Base-by-base conservation (phyloP, 1,140 invertebrate genomes). In the Cyphomyrmex costatus region DNA sequence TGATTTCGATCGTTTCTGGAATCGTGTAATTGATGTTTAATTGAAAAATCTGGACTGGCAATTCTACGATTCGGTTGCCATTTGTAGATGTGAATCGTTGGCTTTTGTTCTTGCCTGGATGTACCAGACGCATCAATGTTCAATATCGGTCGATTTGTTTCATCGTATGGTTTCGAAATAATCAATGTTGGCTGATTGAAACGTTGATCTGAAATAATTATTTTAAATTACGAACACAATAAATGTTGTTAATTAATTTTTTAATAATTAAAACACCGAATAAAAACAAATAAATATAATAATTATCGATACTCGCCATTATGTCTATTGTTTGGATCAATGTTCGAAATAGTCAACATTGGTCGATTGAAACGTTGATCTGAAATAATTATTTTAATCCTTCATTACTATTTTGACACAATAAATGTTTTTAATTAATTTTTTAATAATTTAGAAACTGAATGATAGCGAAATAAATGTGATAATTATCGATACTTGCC, bases 21-120 rank as follows among this genome's bases (percentile, higher is more conserved):
- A 46, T 74, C 30, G 19, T 46, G 24, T 21, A 90, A 86, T 0
- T 91, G 92, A 42, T 92, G 90, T n/a, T 91, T 65, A 49, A 91
- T 87, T 2, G 92, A 89, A 36, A 91, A 86, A 19, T 90, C 33
- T 16, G 90, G 85, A 0, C 93, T 92, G 4, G 89, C 88, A 46
- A 61, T 2, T 1, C 53, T 58, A 0, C 63, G 78, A 27, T 19
- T 60, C 5, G 83, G 70, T 21, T 36, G 76, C 88, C 88, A 89
- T n/a, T 82, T 86, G 19, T 76, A 46, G 27, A 89, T 77, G 6
- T 60, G 83, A 77, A 89, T 51, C 12, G 27, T 86, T 6, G 88
- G 87, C 19, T 16, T 82, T 73, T 82, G 56, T 51, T 82, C 49
- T 8, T 14, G 83, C 0, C 58, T n/a, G 10, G 66, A 60, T 53